A percentile compares a stretch with the other conserved stretches of the same genome.
These are phyloP conservation scores for Erythrocercus mccallii DNA, from an alignment of 2,113 vertebrate species.

Conservation along the genomic window DNA sequence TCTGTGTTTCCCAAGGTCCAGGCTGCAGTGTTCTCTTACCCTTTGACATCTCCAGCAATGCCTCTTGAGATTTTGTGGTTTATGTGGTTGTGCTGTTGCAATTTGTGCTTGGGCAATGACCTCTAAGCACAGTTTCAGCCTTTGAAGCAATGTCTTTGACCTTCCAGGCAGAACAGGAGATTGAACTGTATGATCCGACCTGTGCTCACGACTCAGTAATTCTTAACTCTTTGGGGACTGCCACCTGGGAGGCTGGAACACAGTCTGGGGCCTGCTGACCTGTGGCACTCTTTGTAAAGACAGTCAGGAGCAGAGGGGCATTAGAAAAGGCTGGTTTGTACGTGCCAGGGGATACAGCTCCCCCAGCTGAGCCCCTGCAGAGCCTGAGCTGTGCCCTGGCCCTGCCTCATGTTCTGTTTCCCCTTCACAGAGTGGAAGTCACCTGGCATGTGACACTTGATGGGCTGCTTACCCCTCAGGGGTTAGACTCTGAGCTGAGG, in stretches of 20 bases:
- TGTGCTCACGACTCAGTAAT: neutral
- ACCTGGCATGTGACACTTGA: neutral
- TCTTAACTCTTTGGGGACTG: neutral
- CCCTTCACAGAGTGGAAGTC: neutral
- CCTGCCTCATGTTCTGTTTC: neutral
- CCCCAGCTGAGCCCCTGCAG: fast-evolving
- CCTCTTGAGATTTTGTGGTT: conserved; percentile 24
- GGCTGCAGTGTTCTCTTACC: neutral
- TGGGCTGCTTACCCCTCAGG: neutral
- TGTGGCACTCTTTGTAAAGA: neutral
- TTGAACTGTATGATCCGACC: neutral
- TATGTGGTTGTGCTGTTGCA: conserved; percentile 24
- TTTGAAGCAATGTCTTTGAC: neutral
- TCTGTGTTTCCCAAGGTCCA: neutral
- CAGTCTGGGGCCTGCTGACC: neutral
- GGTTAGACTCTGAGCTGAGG: neutral
- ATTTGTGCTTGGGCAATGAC: neutral
- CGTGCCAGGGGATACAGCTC: neutral
- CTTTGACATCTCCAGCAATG: neutral
- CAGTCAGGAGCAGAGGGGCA: neutral
- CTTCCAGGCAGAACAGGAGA: neutral
- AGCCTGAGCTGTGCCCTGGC: neutral
- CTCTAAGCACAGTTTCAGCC: neutral
- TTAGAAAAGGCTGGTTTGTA: neutral
- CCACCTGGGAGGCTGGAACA: neutral